Base-by-base conservation (phyloP, 2,797 vertebrate genomes). In the Parauchenoglanis punctatus region DNA sequence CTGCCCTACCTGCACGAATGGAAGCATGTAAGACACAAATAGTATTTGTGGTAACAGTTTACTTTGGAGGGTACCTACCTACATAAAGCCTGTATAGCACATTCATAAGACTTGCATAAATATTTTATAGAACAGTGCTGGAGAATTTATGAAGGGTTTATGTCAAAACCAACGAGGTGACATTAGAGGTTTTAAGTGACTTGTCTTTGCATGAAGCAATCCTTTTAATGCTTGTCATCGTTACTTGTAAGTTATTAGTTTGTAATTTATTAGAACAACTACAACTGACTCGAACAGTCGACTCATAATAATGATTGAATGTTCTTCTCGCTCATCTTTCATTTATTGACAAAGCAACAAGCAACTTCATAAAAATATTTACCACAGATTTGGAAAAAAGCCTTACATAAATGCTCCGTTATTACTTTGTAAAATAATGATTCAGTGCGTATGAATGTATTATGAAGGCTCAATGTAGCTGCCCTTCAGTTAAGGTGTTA, bases 1-100 rank as follows among this genome's bases (percentile, higher is more conserved):
- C 96, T 99, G 89, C 98, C 98, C 49, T 99, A 99, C 89, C 95
- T 99, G 81, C 99, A 99, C 46, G 99, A 99, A 90, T 99, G 99
- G 99, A 99, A 99, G 91, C 98, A 99, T 0, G 98, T 99, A 93
- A 96, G 98, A 97, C 25, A 75, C 31, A 31, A 31, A 11, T 73
- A 46, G 11, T 23, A 46, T 44, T 46, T 44, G 40, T 46, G 18
- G 18, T 20, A n/a, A 73, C 70, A 23, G 7, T 31, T 18, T 73
- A 25, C 25, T 40, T n/a, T 49, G 44, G 70, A 46, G 18, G 49
- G 25, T 76, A 52, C 8, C 6, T 7, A 49, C n/a, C 49, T 77
- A 28, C 25, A 31, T 54, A 28, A 77, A 73, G 72, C 40, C 20
- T 73, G 46, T 73, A 17, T 76, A 15, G 18, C 15, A 8, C 2